Conservation (phyloP, 2,888 invertebrate genomes). For the Alentia gelatinosa region DNA sequence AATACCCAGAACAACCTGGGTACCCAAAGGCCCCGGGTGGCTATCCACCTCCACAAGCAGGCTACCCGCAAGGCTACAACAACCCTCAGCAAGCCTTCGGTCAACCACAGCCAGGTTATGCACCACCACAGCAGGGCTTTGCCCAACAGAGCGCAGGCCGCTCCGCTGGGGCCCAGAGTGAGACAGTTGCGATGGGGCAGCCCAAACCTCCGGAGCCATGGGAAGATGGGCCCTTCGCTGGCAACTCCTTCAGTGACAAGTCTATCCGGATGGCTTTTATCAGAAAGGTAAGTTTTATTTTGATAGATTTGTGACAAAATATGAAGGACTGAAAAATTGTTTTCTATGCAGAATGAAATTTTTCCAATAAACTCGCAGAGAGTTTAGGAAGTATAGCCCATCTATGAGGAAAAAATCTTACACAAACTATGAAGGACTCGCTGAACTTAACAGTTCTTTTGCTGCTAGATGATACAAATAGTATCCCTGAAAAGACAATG, state of each 20-base stretch:
- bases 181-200: not conserved
- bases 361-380: too few species aligned
- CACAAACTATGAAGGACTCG: too few species aligned
- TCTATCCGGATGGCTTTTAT: slow-evolving; percentile 76
- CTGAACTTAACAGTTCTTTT: too few species aligned
- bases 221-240: slow-evolving; percentile 48
- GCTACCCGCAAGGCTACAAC: not conserved
- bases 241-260: slow-evolving; percentile 70
- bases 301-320: too few species aligned
- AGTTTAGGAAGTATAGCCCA: too few species aligned
- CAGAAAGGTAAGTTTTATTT: slow-evolving; percentile 74
- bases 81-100: too few species aligned
- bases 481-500: too few species aligned
- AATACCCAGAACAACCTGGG: not conserved
- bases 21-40: not conserved
- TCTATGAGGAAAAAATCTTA: too few species aligned
- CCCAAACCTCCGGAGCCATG: slow-evolving; percentile 44
- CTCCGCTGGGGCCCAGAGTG: not conserved
- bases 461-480: too few species aligned
- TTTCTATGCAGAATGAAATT: too few species aligned
- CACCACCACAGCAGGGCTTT: not conserved
- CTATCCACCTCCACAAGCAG: slow-evolving; percentile 33
- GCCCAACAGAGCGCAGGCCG: not conserved
- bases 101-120: not conserved
- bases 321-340: too few species aligned